These are phyloP conservation scores for Mustela nigripes DNA, from an alignment of 2,113 vertebrate genomes.

Conservation along the genomic window DNA sequence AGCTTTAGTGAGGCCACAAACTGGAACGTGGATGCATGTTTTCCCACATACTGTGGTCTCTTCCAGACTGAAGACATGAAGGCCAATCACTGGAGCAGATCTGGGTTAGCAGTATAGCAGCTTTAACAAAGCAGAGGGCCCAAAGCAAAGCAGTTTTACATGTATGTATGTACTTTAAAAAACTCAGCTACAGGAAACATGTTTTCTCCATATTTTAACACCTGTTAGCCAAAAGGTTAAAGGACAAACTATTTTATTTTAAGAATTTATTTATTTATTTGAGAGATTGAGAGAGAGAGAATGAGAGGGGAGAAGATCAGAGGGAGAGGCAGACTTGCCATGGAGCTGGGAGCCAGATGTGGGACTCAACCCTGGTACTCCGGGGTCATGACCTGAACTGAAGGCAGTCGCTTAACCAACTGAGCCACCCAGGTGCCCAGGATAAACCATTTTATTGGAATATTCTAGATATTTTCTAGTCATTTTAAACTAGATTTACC, in stretches of 20 bases:
- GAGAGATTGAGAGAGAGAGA: too few species aligned
- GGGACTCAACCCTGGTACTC: too few species aligned
- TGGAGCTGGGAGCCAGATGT: too few species aligned
- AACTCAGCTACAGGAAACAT: background rate
- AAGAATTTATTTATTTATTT: too few species aligned
- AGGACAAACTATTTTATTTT: background rate
- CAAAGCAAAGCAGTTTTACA: conserved; percentile 75
- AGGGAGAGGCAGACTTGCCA: too few species aligned
- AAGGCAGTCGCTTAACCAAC: too few species aligned
- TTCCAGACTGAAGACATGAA: conserved; percentile 99
- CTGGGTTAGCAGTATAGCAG: conserved; percentile 33
- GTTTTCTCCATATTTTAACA: background rate
- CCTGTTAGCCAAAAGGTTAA: background rate
- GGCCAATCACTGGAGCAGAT: conserved; percentile 59
- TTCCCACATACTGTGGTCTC: conserved; percentile 97
- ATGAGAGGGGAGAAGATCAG: too few species aligned
- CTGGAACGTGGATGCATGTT: conserved; percentile 99
- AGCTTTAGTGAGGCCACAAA: conserved; percentile 89
- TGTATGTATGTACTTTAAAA: conserved; percentile 75
- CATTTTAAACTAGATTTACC: background rate
- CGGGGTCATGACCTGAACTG: too few species aligned
- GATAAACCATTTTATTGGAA: background rate
- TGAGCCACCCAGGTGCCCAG: too few species aligned
- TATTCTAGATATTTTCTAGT: background rate
- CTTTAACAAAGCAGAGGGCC: conserved; percentile 70